Evolutionary conservation across 2,888 invertebrate species (phyloP).

Genomic region (Nymphalis c-album): DNA sequence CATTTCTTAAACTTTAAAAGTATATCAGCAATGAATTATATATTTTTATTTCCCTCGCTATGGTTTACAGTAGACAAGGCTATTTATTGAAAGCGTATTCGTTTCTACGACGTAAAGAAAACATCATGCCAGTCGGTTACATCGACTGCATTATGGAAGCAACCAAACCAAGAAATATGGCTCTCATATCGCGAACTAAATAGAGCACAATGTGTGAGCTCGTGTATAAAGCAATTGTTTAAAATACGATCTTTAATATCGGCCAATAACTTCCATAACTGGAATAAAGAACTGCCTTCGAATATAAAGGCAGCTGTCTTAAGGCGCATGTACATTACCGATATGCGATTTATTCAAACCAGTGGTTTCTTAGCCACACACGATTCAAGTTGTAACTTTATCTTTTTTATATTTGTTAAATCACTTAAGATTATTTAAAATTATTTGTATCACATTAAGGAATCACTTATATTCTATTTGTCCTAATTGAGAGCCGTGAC

Average conservation of each 20-base stretch:
- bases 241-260: constrained; percentile 35
- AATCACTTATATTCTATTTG: no score
- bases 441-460: no score
- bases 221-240: constrained; percentile 26
- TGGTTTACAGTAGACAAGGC: no score
- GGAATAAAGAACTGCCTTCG: constrained; percentile 32
- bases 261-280: constrained; percentile 29
- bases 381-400: not conserved
- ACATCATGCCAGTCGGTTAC: not conserved
- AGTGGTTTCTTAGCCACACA: not conserved
- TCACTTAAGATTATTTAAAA: no score
- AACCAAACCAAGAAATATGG: not conserved
- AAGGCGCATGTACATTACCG: constrained; percentile 1
- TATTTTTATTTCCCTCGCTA: no score
- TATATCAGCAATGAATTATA: no score
- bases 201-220: constrained; percentile 18
- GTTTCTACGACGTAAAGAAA: not conserved
- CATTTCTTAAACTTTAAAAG: no score
- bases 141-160: not conserved
- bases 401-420: no score
- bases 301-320: constrained; percentile 25
- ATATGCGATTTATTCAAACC: not conserved
- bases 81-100: no score
- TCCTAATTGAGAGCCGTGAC: no score
- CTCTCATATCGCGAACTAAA: not conserved